phyloP scores from a whole-genome alignment of 2,888 invertebrate species.

The Lampropteryx suffumata region DNA sequence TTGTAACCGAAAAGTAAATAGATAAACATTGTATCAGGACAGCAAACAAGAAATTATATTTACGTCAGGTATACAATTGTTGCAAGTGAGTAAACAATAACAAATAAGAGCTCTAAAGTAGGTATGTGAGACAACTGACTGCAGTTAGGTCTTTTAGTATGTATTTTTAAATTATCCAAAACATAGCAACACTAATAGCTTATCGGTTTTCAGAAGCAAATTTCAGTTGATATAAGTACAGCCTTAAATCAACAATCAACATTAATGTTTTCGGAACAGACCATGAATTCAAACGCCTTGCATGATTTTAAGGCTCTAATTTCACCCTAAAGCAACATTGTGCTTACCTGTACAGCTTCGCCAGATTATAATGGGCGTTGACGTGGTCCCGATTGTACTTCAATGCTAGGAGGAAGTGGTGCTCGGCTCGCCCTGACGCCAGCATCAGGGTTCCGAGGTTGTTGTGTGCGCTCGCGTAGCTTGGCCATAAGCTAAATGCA shows the following conservation, averaged over 20 bases:
- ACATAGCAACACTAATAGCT: neutral
- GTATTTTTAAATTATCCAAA: no score
- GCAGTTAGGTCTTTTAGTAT: no score
- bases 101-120: no score
- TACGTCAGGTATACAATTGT: neutral
- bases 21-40: neutral
- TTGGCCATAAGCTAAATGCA: slow-evolving; percentile 88
- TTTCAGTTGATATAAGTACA: no score
- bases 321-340: neutral
- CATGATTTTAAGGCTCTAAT: no score
- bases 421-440: slow-evolving; percentile 87
- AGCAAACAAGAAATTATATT: slow-evolving; percentile 7
- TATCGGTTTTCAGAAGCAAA: no score
- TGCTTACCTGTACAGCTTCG: slow-evolving; percentile 88
- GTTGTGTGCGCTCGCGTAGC: slow-evolving; percentile 93
- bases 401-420: slow-evolving; percentile 89
- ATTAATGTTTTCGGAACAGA: no score
- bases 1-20: neutral
- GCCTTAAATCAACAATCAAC: no score
- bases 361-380: slow-evolving; percentile 93
- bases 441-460: slow-evolving; percentile 91
- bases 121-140: no score
- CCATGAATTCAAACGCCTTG: no score
- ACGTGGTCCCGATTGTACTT: slow-evolving; percentile 89
- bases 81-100: no score